Evolutionary conservation across 2,888 invertebrate genomes (phyloP).

Genomic region (Dilophus febrilis): DNA sequence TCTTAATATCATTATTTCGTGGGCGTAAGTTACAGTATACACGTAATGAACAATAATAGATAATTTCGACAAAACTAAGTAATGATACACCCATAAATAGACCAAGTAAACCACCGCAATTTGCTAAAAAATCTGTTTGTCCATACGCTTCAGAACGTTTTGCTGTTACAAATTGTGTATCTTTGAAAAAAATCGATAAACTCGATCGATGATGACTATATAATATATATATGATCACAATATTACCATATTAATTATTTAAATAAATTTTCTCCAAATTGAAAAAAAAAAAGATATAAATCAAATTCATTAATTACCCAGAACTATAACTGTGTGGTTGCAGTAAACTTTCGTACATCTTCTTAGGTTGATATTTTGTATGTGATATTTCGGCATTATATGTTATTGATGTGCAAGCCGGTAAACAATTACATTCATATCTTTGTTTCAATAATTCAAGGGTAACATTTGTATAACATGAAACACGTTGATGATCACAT

Average conservation of each 20-base stretch:
- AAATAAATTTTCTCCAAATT: not conserved
- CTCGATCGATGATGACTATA: conserved; percentile 37
- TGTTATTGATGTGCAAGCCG: conserved; percentile 15
- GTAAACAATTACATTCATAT: conserved; percentile 38
- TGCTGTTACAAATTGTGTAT: conserved; percentile 50
- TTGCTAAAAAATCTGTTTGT: conserved; percentile 49
- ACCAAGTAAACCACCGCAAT: conserved; percentile 48
- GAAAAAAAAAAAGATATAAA: not conserved
- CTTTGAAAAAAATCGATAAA: conserved; percentile 53
- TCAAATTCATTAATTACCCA: conserved; percentile 13
- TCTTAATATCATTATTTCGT: not conserved
- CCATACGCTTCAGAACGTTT: conserved; percentile 50
- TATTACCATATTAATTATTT: not conserved
- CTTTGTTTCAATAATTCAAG: conserved; percentile 23
- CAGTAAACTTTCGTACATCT: conserved; percentile 30
- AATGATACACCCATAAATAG: conserved; percentile 31
- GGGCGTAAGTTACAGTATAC: conserved; percentile 30
- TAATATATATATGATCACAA: conserved; percentile 13
- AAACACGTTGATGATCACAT: conserved; percentile 24
- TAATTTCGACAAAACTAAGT: conserved; percentile 33
- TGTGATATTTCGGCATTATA: conserved; percentile 8
- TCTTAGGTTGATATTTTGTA: conserved; percentile 3
- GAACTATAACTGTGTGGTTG: conserved; percentile 22
- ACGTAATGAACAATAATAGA: conserved; percentile 36
- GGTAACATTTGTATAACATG: conserved; percentile 25